Conservation (phyloP, 2,888 invertebrate species). For the Scaeva pyrastri region DNA sequence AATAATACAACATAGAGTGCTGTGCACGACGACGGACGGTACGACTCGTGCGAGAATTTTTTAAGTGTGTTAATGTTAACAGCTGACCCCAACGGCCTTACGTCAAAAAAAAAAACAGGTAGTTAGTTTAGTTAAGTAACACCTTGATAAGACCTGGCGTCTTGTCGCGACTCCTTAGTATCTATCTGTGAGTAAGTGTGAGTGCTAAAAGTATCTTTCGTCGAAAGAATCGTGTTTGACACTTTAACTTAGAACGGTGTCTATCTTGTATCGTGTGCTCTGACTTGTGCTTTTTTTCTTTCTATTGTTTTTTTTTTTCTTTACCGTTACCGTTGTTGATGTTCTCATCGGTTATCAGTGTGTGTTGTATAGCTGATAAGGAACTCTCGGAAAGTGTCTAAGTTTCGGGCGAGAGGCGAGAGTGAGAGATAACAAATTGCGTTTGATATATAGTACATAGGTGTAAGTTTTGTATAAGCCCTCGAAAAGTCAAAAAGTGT, state of each 20-base stretch:
- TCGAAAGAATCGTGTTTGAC: constrained; percentile 21
- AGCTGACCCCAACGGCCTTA: constrained; percentile 43
- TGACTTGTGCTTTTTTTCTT: constrained; percentile 1
- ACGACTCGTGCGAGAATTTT: not conserved
- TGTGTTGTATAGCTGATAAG: constrained; percentile 53
- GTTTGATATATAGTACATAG: constrained; percentile 31
- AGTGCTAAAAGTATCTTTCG: constrained; percentile 21
- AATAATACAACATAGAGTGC: constrained; percentile 16
- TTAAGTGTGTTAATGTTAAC: constrained; percentile 21
- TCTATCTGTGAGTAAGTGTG: no score
- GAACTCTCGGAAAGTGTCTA: constrained; percentile 38
- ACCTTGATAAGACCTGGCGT: constrained; percentile 31
- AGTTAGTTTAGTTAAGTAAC: constrained; percentile 51
- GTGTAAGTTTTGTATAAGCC: constrained; percentile 32
- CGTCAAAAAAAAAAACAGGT: constrained; percentile 39
- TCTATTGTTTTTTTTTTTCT: no score
- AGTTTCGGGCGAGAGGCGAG: constrained; percentile 19
- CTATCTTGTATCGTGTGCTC: constrained; percentile 10
- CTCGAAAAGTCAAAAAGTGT: not conserved
- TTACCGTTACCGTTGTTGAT: not conserved
- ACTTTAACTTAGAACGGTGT: constrained; percentile 11
- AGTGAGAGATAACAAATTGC: constrained; percentile 2
- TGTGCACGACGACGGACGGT: not conserved
- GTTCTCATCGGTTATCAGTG: constrained; percentile 27
- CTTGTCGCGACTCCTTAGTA: not conserved